Base-by-base conservation (phyloP, 1,140 invertebrate genomes). In the Caerostris extrusa region DNA sequence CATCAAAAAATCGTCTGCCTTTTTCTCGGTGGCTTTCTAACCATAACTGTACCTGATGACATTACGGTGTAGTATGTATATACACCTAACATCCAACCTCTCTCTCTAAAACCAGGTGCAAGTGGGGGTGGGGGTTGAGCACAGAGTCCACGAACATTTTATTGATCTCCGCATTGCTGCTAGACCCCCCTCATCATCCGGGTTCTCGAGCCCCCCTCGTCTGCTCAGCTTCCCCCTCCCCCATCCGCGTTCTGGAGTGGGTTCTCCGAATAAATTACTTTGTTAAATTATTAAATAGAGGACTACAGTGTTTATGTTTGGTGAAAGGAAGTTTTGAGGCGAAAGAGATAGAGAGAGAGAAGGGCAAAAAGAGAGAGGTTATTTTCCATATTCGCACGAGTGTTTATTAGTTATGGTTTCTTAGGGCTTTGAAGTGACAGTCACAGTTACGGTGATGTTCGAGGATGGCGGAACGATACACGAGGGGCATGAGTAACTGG, bases 241-340 rank as follows among this genome's bases (percentile, higher is more conserved):
- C 50, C n/a, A 58, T 34, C 14, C 14, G 14, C 50, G 60, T 14
- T 55, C 17, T 60, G 85, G 53, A 64, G 85, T 60, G 85, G 58
- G 7, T 61, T 50, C 7, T 58, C 12, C 85, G 60, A 87, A 87
- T 87, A 87, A 87, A 87, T 87, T 87, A 87, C 85, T 87, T 87
- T 87, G 85, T 87, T 87, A 87, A 87, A 87, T 87, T 87, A 87
- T 87, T 87, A 87, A 87, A 64, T n/a, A 34, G 85, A 87, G 60
- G 34, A 64, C 57, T 61, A 14, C 57, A 17, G 58, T 61, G 85
- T 64, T 87, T 87, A 87, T 87, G 60, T 34, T 3, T 7, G 58
- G 50, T 7, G 57, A 53, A 8, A 5, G 81, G 81, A 12, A 17
- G 61, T 64, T 64, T 64, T 64, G 7, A 50, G 71, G 8, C 10